Evolutionary conservation across 2,797 vertebrate species (phyloP), one percentile per base, ranked within the genome.

Genomic region (Adrianichthys oophorus): DNA sequence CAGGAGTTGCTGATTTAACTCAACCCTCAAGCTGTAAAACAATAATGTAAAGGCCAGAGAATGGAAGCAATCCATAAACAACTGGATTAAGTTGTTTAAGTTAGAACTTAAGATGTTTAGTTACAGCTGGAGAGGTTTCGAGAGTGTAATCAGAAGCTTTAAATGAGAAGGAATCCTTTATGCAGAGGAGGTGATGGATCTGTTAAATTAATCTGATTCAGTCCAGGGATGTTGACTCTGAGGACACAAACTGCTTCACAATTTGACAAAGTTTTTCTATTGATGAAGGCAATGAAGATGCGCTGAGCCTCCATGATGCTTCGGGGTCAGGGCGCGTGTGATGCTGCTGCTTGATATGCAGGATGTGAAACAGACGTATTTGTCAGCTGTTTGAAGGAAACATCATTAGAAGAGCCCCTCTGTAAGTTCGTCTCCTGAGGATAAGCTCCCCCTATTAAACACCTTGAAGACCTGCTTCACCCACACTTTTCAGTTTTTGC

Each of bases 391-490:
- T 84, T 73, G 57, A 65, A 63, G 65, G 59, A 64, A 62, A 63
- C 58, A 49, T 72, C 53, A 46, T 71, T 58, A 32, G 56, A 62
- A 80, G 54, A 65, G 62, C 70, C 48, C 44, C 49, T 65, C 66
- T 56, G 76, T 47, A 51, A 64, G 48, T 74, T 61, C 14, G 1
- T 72, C 70, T 68, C 76, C 57, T 70, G 58, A 76, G 43, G 70
- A 65, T 24, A 53, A 49, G 48, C 61, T 65, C 62, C 65, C 48
- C 45, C 52, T 58, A 7, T 58, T 59, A 62, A 74, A 79, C 72
- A 73, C 68, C 64, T 70, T 78, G 84, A 87, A 87, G 85, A 83
- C 88, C 85, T 73, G 84, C 84, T 82, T 85, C 84, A 74, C 68
- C 79, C 61, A 51, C 54, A 73, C 64, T 49, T 41, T 66, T 51